Evolutionary conservation across 1,140 invertebrate species (phyloP), one percentile per base, ranked within the genome.

Genomic region (Drosophila paulistorum): DNA sequence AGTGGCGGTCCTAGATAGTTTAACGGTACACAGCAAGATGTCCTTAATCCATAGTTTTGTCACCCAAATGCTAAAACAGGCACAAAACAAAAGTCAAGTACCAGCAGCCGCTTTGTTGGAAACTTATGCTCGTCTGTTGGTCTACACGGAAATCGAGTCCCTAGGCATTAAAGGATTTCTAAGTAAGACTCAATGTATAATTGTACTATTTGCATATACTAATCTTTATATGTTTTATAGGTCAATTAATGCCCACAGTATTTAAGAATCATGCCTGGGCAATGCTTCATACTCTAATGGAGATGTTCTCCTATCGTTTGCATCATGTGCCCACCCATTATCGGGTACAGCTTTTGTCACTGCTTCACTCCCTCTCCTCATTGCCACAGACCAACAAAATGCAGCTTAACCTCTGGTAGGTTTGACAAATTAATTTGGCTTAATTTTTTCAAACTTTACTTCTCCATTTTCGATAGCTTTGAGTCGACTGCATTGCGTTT

Each of bases 21-120:
- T 99, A 13, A 99, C 98, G 0, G 96, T 99, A 10, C 98, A 99
- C 92, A 97, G 97, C 0, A 99, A 99, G 92, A 99, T 99, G 98
- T 98, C 97, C 72, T 92, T 99, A n/a, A 98, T 99, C 65, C 98
- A 99, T 60, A 92, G 91, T 23, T 92, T 92, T 67, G 90, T 92
- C 6, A 91, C 91, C 0, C 90, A 92, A 74, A 91, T 92, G 86
- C 65, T 92, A 0, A 92, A 92, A 59, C 91, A 92, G 65, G 83
- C 91, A 0, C 91, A 98, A 76, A 96, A 95, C 3, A 98, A 98
- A 90, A 95, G 95, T 0, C 96, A 95, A 37, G 94, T 97, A 79
- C 93, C 95, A 0, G 95, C 98, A 1, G 98, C 98, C 2, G 97
- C 98, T 0, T 92, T 99, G 0, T 96, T 99, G 0, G 98, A 99